Conservation (phyloP, 2,888 invertebrate genomes). For the Erebia ligea region DNA sequence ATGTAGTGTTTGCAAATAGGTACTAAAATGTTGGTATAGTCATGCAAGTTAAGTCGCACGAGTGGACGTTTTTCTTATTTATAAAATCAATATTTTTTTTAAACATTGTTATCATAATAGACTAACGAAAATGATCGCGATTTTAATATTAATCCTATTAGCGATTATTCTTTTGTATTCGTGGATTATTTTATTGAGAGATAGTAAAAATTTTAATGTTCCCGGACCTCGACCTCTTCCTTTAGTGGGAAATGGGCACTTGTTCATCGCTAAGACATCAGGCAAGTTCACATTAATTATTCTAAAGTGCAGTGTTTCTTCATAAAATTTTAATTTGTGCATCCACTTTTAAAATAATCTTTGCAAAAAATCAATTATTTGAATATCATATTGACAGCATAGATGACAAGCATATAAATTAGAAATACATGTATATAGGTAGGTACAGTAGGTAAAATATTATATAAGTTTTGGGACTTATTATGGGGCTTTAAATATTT, state of each 20-base stretch:
- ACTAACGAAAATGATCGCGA: conserved; percentile 36
- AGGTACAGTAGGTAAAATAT: no score
- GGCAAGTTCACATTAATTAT: conserved; percentile 35
- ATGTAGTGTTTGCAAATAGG: background rate
- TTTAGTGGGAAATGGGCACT: conserved; percentile 76
- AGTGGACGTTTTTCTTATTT: conserved; percentile 1
- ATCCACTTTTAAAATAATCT: no score
- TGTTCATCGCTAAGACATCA: conserved; percentile 51
- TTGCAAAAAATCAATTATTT: no score
- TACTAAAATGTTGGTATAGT: background rate
- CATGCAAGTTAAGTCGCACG: background rate
- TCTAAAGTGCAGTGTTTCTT: background rate
- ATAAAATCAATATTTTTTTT: background rate
- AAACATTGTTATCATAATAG: background rate
- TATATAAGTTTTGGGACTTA: no score
- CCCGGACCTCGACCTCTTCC: conserved; percentile 68
- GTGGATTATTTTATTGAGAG: conserved; percentile 53
- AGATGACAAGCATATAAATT: no score
- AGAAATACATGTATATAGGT: no score
- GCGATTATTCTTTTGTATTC: conserved; percentile 46
- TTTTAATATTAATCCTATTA: conserved; percentile 34
- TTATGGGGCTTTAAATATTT: no score
- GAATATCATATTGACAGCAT: no score
- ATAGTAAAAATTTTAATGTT: conserved; percentile 49
- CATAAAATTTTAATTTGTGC: background rate